Evolutionary conservation across 2,888 invertebrate species (phyloP).

Genomic region (Plebejus argus): DNA sequence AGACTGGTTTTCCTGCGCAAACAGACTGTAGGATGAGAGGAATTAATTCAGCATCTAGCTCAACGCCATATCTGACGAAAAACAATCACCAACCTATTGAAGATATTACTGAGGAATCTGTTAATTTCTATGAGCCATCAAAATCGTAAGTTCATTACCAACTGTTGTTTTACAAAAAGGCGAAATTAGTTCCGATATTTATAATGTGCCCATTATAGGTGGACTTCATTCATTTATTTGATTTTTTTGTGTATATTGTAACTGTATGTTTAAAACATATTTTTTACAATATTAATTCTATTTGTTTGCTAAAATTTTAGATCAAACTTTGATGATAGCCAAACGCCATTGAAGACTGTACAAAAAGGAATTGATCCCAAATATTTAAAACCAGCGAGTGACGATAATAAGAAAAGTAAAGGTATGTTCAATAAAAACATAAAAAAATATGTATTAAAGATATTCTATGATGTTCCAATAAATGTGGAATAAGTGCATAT

Average conservation of each 20-base stretch:
- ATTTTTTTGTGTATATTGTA: too few relatives aligned
- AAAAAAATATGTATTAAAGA: too few relatives aligned
- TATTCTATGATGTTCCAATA: too few relatives aligned
- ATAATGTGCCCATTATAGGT: too few relatives aligned
- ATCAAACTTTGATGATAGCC: constrained; percentile 64
- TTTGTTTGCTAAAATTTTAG: constrained; percentile 50
- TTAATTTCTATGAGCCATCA: constrained; percentile 71
- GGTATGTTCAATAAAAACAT: neutral
- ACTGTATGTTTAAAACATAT: too few relatives aligned
- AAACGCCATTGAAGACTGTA: constrained; percentile 49
- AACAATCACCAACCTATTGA: constrained; percentile 54
- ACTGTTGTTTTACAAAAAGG: too few relatives aligned
- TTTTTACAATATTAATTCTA: neutral
- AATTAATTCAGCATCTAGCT: constrained; percentile 55
- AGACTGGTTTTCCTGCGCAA: constrained; percentile 48
- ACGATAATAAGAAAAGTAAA: constrained; percentile 45
- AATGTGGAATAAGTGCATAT: too few relatives aligned
- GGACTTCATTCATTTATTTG: too few relatives aligned
- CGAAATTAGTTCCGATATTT: too few relatives aligned
- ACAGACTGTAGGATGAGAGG: constrained; percentile 46
- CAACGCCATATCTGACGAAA: constrained; percentile 63
- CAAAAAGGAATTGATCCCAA: constrained; percentile 68
- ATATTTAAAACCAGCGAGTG: constrained; percentile 64
- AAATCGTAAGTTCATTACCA: constrained; percentile 57
- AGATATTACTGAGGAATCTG: constrained; percentile 66